Evolutionary conservation across 2,888 invertebrate genomes (phyloP), one percentile per base, ranked within the genome.

Genomic region (Rosalia funebris): DNA sequence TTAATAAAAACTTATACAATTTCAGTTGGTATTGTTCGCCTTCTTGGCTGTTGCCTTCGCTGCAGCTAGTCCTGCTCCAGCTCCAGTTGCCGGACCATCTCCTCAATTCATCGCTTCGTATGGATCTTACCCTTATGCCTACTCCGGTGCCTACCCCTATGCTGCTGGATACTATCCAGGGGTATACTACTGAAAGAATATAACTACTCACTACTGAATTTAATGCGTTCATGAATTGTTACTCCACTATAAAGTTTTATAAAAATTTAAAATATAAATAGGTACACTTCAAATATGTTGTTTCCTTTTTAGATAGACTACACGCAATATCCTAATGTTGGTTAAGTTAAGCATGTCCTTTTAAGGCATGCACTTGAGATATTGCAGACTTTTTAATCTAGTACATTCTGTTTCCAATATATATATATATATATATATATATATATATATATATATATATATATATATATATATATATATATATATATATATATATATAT

Each of bases 31-130:
- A 12, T 53, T 53, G 32, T 42, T 53, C 42, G 53, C 42, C 32
- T 42, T 53, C n/a, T 42, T 53, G 53, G 53, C 53, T 42, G 11
- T 53, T 9, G 53, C 53, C 19, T 53, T 53, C 19, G 53, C 53
- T n/a, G 1, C 32, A 2, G 53, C 53, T 42, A 14, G 5, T n/a
- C 34, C 34, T 34, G 34, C 15, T 10, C 42, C 53, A 20, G 32
- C 31, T 31, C 52, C 52, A 41, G 52, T 41, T 7, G 31, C 53
- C 1, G 16, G 42, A 12, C 32, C 53, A 4, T 25, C 37, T n/a
- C 53, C 53, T 5, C 34, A 34, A n/a, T 34, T 42, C 42, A 1
- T 2, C 19, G 16, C 42, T 14, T 1, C 44, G n/a, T 25, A 34
- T 20, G 19, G 17, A 42, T 3, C 34, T n/a, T 2, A 7, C 11